Base-by-base conservation (phyloP, 1,140 invertebrate genomes). In the Hydropsyche tenuis region DNA sequence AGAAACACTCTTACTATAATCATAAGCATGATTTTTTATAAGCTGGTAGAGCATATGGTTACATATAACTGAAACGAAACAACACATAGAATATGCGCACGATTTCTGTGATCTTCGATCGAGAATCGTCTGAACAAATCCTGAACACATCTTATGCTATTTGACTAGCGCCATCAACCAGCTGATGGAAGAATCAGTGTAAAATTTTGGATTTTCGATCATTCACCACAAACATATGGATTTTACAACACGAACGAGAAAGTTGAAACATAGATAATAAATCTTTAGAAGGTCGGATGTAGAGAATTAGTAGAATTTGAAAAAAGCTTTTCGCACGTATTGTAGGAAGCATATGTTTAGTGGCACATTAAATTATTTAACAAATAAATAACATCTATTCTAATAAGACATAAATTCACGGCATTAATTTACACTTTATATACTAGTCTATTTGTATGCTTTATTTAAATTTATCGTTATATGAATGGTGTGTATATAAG, bases 141-240 rank as follows among this genome's bases (percentile, higher is more conserved):
- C 22, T 75, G 73, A 75, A 75, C 73, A 75, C 73, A 68, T 66
- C 64, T 63, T 70, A 45, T 53, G 63, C 46, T 75, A 72, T 64
- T 60, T 66, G 73, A 75, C 73, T 71, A 70, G 73, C 68, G 65
- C 65, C 62, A 70, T 48, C 68, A 68, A 60, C 60, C 48, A 51
- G 69, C 63, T 69, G 73, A 68, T 75, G 73, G 73, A 75, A 75
- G 73, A 75, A 66, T 73, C 53, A 5, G 23, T 63, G 23, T 63
- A 9, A 63, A 27, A 25, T 30, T 30, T 63, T 63, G 23, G 16
- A 27, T 63, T 63, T 27, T 63, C 25, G 11, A 60, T 27, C 30
- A 1, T 65, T 18, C 2, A 20, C 12, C 56, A 22, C 20, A 42
- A 65, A 65, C 27, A 37, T 65, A 65, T 65, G 27, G 14, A 20